These are phyloP conservation scores for Halichoeres trimaculatus DNA, from an alignment of 2,113 vertebrate genomes.

Conservation along the genomic window DNA sequence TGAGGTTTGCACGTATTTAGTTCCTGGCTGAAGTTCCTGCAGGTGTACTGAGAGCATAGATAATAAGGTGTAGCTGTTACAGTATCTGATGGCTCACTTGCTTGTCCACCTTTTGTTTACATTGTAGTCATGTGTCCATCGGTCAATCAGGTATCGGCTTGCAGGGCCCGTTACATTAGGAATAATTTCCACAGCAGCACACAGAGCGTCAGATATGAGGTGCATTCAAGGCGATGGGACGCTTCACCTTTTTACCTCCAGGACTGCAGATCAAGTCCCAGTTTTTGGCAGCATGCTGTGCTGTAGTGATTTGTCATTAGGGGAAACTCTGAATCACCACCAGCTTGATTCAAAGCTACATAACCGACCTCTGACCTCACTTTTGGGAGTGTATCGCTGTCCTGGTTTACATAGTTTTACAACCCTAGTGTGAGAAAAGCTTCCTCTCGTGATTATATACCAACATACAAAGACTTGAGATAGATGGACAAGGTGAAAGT, in stretches of 20 bases:
- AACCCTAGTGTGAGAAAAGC: constrained; percentile 2
- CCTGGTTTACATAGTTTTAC: neutral
- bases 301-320: neutral
- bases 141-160: constrained; percentile 57
- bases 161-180: constrained; percentile 49
- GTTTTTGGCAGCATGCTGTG: constrained; percentile 13
- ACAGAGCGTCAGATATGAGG: constrained; percentile 26
- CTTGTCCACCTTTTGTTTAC: constrained; percentile 53
- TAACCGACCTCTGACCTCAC: constrained; percentile 23
- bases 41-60: neutral
- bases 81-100: constrained; percentile 14
- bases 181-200: constrained; percentile 5
- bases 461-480: constrained; percentile 15
- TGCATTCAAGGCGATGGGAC: neutral
- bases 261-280: neutral
- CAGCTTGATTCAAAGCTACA: neutral
- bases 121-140: constrained; percentile 48
- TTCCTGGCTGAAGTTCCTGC: neutral
- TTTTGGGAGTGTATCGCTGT: neutral
- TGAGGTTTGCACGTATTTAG: neutral
- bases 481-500: constrained; percentile 53
- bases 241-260: too few species aligned
- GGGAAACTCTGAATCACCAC: constrained; percentile 14
- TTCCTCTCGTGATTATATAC: constrained; percentile 23
- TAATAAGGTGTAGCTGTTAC: neutral